Evolutionary conservation across 2,888 invertebrate species (phyloP).

Genomic region (Yponomeuta cagnagella): DNA sequence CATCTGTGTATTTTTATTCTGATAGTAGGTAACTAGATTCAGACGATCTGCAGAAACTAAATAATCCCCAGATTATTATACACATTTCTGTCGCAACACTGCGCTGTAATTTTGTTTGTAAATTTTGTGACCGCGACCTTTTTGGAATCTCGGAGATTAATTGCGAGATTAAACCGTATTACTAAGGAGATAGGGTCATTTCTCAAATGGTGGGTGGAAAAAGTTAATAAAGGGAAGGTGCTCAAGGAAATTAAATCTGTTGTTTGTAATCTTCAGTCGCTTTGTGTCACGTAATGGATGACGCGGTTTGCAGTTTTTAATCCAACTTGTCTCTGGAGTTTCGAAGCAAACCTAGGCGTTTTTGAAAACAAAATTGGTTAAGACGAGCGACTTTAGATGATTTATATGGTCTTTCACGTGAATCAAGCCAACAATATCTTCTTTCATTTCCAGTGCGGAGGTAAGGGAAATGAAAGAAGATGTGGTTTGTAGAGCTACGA

Average conservation of each 20-base stretch:
- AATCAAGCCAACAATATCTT: no score
- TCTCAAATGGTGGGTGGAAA: neutral
- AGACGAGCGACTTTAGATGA: no score
- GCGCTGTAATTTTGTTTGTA: neutral
- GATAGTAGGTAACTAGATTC: no score
- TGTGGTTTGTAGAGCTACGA: no score
- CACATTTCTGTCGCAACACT: neutral
- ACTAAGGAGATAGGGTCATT: slow-evolving; percentile 16
- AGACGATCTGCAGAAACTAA: no score
- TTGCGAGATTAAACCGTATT: slow-evolving; percentile 11
- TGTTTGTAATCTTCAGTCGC: slow-evolving; percentile 39
- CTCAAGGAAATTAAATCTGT: slow-evolving; percentile 45
- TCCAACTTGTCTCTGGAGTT: neutral
- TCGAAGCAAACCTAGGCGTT: neutral
- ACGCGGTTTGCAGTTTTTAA: slow-evolving; percentile 20
- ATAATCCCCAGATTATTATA: neutral
- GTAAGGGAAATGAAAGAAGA: no score
- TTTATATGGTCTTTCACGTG: no score
- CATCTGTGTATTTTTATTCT: no score
- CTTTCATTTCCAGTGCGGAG: no score
- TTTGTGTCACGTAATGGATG: slow-evolving; percentile 32
- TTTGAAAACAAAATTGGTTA: neutral
- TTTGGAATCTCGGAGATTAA: neutral
- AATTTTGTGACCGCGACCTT: neutral
- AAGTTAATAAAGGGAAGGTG: slow-evolving; percentile 14